Evolutionary conservation across 2,888 invertebrate species (phyloP).

Genomic region (Merodon equestris): DNA sequence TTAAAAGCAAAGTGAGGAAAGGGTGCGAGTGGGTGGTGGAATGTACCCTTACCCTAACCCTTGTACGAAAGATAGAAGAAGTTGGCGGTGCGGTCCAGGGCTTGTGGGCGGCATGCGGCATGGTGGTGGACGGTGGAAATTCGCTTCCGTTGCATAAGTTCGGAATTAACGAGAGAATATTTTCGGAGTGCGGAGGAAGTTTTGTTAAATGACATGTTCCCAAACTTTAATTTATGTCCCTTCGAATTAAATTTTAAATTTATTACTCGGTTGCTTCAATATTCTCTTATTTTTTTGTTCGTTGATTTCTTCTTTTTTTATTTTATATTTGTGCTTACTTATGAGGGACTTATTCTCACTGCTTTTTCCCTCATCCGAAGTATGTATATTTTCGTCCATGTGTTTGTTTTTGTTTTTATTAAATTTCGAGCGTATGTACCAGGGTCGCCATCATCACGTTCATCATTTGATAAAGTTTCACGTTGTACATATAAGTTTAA

Average conservation of each 20-base stretch:
- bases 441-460: too few relatives aligned
- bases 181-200: constrained; percentile 61
- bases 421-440: constrained; percentile 5
- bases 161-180: constrained; percentile 59
- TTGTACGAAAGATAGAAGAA: constrained; percentile 9
- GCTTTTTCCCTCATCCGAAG: not conserved
- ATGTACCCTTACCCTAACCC: too few relatives aligned
- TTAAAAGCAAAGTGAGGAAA: constrained; percentile 52
- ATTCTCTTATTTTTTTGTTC: constrained; percentile 11
- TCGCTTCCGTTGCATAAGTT: constrained; percentile 63
- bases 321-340: not conserved
- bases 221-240: constrained; percentile 79
- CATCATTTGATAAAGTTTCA: constrained; percentile 52
- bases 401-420: not conserved
- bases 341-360: constrained; percentile 14
- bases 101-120: not conserved
- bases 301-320: not conserved
- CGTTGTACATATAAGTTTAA: constrained; percentile 44
- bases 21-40: constrained; percentile 26
- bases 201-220: constrained; percentile 78
- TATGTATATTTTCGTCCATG: too few relatives aligned
- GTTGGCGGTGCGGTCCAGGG: not conserved
- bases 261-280: constrained; percentile 71
- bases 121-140: constrained; percentile 42
- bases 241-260: constrained; percentile 79